Base-by-base conservation (phyloP, 2,113 vertebrate genomes). In the Nycticryphes semicollaris region DNA sequence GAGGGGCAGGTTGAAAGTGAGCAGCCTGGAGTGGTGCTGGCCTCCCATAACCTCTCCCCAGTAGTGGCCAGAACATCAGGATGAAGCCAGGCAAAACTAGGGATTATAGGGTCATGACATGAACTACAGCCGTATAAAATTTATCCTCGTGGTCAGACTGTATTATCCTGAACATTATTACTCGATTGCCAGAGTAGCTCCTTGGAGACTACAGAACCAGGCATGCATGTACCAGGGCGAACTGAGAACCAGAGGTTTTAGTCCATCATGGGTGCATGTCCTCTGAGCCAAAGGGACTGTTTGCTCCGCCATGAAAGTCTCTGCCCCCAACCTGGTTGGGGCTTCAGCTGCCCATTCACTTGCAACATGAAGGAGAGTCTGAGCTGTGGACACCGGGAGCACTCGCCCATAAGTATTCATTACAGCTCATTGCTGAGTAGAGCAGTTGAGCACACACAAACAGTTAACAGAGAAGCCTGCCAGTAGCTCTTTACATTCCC, bases 401-500 rank as follows among this genome's bases (percentile, higher is more conserved):
- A 22, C 27, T 68, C 1, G 1, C 8, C 21, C 20, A 37, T 5
- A 14, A 43, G 24, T 70, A 72, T 85, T 82, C 60, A 24, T 12
- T 37, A 39, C 24, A 88, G 21, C 27, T 53, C 37, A 22, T 45
- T 83, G 69, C 78, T 35, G 37, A 76, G 73, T 28, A 39, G 24
- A 75, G 50, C 1, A 2, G 35, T 24, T 82, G 23, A 69, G 23
- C 0, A 0, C 5, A 23, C 37, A 66, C 27, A 87, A 96, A 94
- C 11, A 72, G 90, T 96, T 95, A 94, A 97, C 69, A 87, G 86
- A 90, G 69, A 60, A 87, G 74, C 24, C 39, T 96, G 83, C 76
- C 90, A 95, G 96, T 64, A 96, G 92, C 86, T 62, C 86, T 93
- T 94, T 94, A 87, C 62, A 37, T 89, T 81, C 50, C 53, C 53